Conservation (phyloP, 2,797 vertebrate genomes). For the Xenops minutus region DNA sequence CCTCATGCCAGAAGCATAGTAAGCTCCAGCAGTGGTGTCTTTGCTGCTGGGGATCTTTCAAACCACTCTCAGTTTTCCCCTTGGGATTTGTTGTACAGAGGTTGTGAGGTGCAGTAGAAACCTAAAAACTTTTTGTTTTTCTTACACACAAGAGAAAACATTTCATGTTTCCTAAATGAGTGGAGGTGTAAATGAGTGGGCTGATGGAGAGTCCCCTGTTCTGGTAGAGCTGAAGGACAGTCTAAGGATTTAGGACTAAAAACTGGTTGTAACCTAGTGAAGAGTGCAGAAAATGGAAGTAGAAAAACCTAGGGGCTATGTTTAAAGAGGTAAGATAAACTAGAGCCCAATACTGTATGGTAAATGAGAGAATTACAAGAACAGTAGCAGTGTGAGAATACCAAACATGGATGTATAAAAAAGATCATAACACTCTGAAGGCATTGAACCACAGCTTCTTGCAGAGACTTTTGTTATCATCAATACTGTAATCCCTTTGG, state of each 20-base stretch:
- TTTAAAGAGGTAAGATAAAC: not conserved
- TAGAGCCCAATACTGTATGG: not conserved
- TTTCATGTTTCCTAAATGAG: not conserved
- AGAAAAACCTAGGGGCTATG: not conserved
- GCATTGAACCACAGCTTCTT: not conserved
- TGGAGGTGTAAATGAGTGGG: not conserved
- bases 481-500: not conserved
- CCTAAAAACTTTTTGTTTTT: not conserved
- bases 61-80: rapidly evolving
- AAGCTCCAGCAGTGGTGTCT: not conserved
- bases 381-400: not conserved
- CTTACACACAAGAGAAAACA: not conserved
- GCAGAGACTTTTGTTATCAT: not conserved
- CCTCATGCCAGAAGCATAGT: not conserved
- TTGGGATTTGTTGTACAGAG: not conserved
- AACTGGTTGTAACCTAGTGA: not conserved
- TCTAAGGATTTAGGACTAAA: not conserved
- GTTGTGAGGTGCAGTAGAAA: not conserved
- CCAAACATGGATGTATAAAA: not conserved
- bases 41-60: not conserved
- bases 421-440: not conserved
- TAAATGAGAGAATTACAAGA: not conserved
- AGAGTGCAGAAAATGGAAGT: not conserved
- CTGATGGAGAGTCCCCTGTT: not conserved
- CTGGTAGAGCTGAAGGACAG: not conserved